Percentiles rank a stretch among this genome's conserved stretches.
Evolutionary conservation across 2,113 vertebrate genomes (phyloP).

Genomic region (Albula goreensis): DNA sequence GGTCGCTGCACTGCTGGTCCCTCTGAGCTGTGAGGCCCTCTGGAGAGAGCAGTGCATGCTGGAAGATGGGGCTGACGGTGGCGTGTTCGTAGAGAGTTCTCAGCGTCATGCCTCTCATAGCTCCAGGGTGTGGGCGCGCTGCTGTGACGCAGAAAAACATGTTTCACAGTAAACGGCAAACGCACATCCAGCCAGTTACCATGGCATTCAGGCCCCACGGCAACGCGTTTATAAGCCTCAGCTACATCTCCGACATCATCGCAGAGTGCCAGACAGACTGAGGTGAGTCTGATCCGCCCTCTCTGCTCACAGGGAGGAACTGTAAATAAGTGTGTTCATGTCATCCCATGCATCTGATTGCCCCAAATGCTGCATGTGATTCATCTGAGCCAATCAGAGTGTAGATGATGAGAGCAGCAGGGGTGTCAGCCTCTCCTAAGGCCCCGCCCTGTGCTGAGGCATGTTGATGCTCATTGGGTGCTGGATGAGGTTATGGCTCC

Average conservation of each 20-base stretch:
- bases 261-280: too few relatives aligned
- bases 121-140: not conserved
- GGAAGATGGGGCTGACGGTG: not conserved
- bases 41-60: not conserved
- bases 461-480: too few relatives aligned
- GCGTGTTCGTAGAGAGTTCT: not conserved
- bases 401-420: too few relatives aligned
- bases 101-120: constrained; percentile 7
- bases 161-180: not conserved
- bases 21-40: not conserved
- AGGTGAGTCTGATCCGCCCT: too few relatives aligned
- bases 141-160: not conserved
- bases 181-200: not conserved
- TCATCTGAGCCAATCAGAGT: not conserved
- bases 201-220: not conserved
- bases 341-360: too few relatives aligned
- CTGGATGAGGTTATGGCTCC: too few relatives aligned
- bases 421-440: too few relatives aligned
- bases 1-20: not conserved
- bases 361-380: not conserved
- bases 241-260: not conserved
- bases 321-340: too few relatives aligned
- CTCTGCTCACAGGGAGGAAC: too few relatives aligned
- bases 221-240: not conserved
- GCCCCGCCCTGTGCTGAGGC: too few relatives aligned